These are phyloP conservation scores for Drosophila nebulosa DNA, from an alignment of 1,140 invertebrate genomes.

Conservation along the genomic window DNA sequence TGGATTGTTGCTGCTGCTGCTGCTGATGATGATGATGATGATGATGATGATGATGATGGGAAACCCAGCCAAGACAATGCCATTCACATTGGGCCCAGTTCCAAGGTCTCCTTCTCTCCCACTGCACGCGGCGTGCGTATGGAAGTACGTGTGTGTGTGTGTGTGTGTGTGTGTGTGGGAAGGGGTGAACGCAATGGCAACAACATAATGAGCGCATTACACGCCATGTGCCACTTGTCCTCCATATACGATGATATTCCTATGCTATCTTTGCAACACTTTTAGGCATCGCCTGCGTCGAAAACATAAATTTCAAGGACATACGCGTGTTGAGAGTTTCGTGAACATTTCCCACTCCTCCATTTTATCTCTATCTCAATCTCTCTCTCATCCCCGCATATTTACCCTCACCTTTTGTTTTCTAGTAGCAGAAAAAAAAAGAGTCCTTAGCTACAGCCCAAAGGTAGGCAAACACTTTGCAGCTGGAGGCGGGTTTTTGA, in stretches of 20 bases:
- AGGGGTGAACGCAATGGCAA: slow-evolving; percentile 30
- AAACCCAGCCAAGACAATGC: slow-evolving; percentile 52
- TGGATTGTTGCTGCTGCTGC: background rate
- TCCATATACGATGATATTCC: slow-evolving; percentile 46
- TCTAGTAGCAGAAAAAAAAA: slow-evolving; percentile 19
- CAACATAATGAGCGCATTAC: slow-evolving; percentile 68
- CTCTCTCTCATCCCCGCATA: background rate
- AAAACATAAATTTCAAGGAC: slow-evolving; percentile 78
- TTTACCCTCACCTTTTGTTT: no score
- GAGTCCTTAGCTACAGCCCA: slow-evolving; percentile 65
- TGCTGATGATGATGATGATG: background rate
- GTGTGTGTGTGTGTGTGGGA: slow-evolving; percentile 9
- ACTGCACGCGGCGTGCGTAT: slow-evolving; percentile 22
- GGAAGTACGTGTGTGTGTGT: slow-evolving; percentile 20
- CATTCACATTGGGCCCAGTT: slow-evolving; percentile 68
- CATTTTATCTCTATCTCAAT: background rate
- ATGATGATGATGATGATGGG: slow-evolving; percentile 8
- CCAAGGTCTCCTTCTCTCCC: slow-evolving; percentile 45
- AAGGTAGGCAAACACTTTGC: slow-evolving; percentile 63
- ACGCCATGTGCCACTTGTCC: slow-evolving; percentile 62
- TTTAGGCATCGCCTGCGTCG: slow-evolving; percentile 61
- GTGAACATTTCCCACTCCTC: background rate
- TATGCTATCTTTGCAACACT: slow-evolving; percentile 31
- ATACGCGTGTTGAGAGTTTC: slow-evolving; percentile 16
- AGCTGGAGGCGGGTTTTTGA: background rate